Base-by-base conservation (phyloP, 2,888 invertebrate species). In the Dicyrtomina minuta region DNA sequence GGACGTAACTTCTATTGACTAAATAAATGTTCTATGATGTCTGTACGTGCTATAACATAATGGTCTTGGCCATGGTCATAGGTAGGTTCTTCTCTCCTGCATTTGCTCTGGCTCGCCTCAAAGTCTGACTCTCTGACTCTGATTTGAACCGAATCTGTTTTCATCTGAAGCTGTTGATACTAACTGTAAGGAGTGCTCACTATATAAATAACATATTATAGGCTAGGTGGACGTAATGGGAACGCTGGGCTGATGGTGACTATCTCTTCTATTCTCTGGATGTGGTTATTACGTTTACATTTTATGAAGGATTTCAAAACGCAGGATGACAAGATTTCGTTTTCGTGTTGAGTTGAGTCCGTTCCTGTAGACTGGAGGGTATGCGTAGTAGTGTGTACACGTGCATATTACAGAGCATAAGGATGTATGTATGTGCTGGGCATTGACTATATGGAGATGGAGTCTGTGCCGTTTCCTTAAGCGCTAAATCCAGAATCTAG, bases 241-340 rank as follows among this genome's bases (percentile, higher is more conserved):
- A 53, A 53, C 24, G n/a, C n/a, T n/a, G n/a, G n/a, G n/a, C n/a
- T n/a, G n/a, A n/a, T n/a, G 53, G 53, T 20, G 24, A 24, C 33
- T 33, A 33, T 33, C 33, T 33, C 4, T 12, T 46, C 46, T 12
- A 17, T 46, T 46, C 46, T 46, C 46, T 20, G 20, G n/a, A 20
- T 46, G 46, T 46, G 46, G 46, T 17, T 46, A n/a, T 46, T 46
- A n/a, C 46, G n/a, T 17, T 46, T 46, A 46, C n/a, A n/a, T 51
- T 24, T 3, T 2, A 20, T 4, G 13, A 17, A 13, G 24, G 53
- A 39, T 59, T 59, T 27, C n/a, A 22, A 64, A 51, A 51, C 22
- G 64, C 51, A 64, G 64, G 64, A 64, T 64, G 64, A 64, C 51
- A 46, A 64, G 55, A 55, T 26, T 55, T 55, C 51, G 22, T 20